Percentiles rank a stretch among this genome's conserved stretches.
These are phyloP conservation scores for Atethmia centrago DNA, from an alignment of 2,888 invertebrate species.

Conservation along the genomic window DNA sequence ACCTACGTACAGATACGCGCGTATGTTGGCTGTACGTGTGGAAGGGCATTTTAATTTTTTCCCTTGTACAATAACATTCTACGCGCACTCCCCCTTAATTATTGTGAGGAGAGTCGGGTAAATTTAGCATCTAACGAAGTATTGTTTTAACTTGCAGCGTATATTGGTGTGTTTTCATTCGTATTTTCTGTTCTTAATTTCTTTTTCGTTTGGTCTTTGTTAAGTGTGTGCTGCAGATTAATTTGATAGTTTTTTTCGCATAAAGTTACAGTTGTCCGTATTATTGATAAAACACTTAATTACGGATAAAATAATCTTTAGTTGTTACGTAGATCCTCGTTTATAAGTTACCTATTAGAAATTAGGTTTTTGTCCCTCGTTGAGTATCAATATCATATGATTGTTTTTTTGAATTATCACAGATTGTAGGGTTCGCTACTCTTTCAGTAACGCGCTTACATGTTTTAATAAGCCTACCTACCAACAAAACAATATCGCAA, in stretches of 20 bases:
- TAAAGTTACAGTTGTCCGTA: too few relatives aligned
- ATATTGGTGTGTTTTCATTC: slow-evolving; percentile 31
- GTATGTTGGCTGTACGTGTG: slow-evolving; percentile 29
- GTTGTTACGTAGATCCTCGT: background rate
- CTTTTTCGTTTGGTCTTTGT: background rate
- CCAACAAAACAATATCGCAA: slow-evolving; percentile 2
- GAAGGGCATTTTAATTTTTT: slow-evolving; percentile 59
- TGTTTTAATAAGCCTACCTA: background rate
- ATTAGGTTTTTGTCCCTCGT: background rate
- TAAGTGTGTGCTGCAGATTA: background rate
- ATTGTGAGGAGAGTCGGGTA: slow-evolving; percentile 56
- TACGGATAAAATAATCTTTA: background rate
- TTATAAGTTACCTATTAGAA: background rate
- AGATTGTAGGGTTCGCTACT: background rate
- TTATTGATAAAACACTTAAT: background rate
- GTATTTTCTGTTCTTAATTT: slow-evolving; percentile 9
- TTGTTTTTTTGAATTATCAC: background rate
- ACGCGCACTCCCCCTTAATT: slow-evolving; percentile 61
- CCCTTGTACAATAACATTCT: slow-evolving; percentile 59
- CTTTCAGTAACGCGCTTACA: background rate
- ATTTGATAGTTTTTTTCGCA: background rate
- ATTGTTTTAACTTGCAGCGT: slow-evolving; percentile 59
- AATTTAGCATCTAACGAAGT: slow-evolving; percentile 63
- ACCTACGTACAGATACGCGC: slow-evolving; percentile 25
- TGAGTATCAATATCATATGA: background rate